A percentile compares a stretch with the other conserved stretches of the same genome.
Conservation (phyloP, 2,113 vertebrate species). For the Urocynchramus pylzowi region DNA sequence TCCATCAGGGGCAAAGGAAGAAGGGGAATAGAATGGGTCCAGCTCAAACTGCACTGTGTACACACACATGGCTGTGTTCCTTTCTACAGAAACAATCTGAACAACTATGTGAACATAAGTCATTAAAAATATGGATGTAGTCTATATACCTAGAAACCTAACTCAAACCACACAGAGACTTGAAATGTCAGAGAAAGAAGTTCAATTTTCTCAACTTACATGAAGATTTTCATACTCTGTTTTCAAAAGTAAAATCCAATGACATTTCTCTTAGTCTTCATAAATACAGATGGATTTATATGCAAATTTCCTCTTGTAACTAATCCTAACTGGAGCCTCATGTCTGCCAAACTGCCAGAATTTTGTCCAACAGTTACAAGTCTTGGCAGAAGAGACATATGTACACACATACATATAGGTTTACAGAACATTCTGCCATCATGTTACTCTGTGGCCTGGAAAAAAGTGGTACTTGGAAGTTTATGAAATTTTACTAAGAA, state of each 20-base stretch:
- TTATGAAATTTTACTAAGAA: background rate
- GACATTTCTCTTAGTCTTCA: background rate
- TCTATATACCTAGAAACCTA: background rate
- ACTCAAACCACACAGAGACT: background rate
- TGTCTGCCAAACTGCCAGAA: slow-evolving; percentile 29
- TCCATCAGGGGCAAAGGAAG: background rate
- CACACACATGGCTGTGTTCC: background rate
- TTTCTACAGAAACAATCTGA: background rate
- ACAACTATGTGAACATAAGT: rapidly evolving
- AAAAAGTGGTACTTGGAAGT: background rate
- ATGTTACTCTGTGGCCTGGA: background rate
- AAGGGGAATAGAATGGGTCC: background rate
- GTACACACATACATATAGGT: background rate
- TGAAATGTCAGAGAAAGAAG: background rate
- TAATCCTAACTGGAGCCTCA: background rate
- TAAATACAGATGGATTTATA: slow-evolving; percentile 1
- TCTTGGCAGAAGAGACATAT: background rate
- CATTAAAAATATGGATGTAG: background rate
- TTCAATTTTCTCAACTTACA: background rate
- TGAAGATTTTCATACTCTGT: background rate
- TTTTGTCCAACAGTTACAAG: background rate
- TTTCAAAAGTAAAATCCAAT: background rate
- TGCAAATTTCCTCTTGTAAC: slow-evolving; percentile 6
- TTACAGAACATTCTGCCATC: slow-evolving; percentile 23
- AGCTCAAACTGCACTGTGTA: background rate